Conservation (phyloP, 2,888 invertebrate genomes). For the Anoncus sp. region DNA sequence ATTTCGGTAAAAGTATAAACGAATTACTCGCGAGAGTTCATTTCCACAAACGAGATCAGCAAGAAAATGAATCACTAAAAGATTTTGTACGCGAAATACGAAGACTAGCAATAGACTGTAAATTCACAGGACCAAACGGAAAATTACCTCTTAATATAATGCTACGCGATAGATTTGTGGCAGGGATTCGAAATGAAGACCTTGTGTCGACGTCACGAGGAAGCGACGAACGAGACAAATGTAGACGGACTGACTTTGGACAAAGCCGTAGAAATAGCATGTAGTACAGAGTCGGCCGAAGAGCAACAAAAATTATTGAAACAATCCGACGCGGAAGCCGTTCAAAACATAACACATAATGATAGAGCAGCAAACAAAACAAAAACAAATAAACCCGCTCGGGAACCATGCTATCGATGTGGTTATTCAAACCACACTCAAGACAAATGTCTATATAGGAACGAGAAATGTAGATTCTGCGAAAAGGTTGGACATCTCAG, state of each 20-base stretch:
- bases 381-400: slow-evolving; percentile 12
- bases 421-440: slow-evolving; percentile 40
- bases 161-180: slow-evolving; percentile 53
- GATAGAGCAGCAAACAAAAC: slow-evolving; percentile 15
- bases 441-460: slow-evolving; percentile 46
- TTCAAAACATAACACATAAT: slow-evolving; percentile 28
- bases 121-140: slow-evolving; percentile 34
- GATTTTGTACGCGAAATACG: slow-evolving; percentile 51
- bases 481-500: slow-evolving; percentile 19
- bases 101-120: slow-evolving; percentile 46
- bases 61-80: slow-evolving; percentile 42
- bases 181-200: slow-evolving; percentile 52
- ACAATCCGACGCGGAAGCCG: slow-evolving; percentile 1
- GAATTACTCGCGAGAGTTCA: slow-evolving; percentile 36
- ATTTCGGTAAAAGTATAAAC: slow-evolving; percentile 44
- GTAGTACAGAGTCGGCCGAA: slow-evolving; percentile 30
- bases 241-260: slow-evolving; percentile 40
- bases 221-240: slow-evolving; percentile 33
- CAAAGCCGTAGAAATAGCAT: slow-evolving; percentile 42
- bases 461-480: slow-evolving; percentile 45
- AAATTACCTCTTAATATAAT: slow-evolving; percentile 46
- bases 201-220: slow-evolving; percentile 48
- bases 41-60: slow-evolving; percentile 51
- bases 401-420: slow-evolving; percentile 42
- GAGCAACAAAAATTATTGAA: slow-evolving; percentile 44